Evolutionary conservation across 1,140 invertebrate species (phyloP).

Genomic region (Brachionus sp.): DNA sequence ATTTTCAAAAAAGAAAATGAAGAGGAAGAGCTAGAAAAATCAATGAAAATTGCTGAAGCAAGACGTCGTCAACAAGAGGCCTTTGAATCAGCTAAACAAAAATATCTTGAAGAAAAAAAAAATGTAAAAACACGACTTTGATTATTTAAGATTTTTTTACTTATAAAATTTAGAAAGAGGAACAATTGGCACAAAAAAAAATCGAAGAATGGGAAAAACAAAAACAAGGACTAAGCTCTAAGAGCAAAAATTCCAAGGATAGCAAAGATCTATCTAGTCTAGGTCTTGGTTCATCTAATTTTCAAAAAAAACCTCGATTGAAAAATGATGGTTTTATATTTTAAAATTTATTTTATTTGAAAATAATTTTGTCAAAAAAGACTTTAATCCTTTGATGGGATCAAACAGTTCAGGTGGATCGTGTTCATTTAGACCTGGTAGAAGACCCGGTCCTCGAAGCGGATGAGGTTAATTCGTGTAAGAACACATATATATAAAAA

Average conservation of each 20-base stretch:
- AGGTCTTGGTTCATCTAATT: background rate
- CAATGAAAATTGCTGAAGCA: background rate
- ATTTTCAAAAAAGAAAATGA: background rate
- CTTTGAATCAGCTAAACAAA: background rate
- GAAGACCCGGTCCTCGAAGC: background rate
- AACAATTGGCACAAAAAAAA: background rate
- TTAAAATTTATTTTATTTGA: background rate
- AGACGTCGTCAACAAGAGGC: constrained; percentile 31
- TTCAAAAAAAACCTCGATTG: background rate
- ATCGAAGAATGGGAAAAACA: constrained; percentile 21
- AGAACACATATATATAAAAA: background rate
- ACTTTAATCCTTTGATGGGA: constrained; percentile 16
- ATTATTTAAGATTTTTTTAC: background rate
- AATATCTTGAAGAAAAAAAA: constrained; percentile 35
- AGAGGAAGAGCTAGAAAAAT: constrained; percentile 20
- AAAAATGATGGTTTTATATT: background rate
- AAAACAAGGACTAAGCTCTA: background rate
- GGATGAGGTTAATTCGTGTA: constrained; percentile 38
- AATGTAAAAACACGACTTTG: background rate
- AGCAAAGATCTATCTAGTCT: background rate
- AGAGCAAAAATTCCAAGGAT: background rate
- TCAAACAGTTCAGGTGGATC: constrained; percentile 2
- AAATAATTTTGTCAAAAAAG: background rate
- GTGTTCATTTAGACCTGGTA: constrained; percentile 13
- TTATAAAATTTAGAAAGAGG: background rate